Percentiles rank a stretch among this genome's conserved stretches.
These are phyloP conservation scores for Netelia melanura DNA, from an alignment of 2,888 invertebrate genomes.

Conservation along the genomic window DNA sequence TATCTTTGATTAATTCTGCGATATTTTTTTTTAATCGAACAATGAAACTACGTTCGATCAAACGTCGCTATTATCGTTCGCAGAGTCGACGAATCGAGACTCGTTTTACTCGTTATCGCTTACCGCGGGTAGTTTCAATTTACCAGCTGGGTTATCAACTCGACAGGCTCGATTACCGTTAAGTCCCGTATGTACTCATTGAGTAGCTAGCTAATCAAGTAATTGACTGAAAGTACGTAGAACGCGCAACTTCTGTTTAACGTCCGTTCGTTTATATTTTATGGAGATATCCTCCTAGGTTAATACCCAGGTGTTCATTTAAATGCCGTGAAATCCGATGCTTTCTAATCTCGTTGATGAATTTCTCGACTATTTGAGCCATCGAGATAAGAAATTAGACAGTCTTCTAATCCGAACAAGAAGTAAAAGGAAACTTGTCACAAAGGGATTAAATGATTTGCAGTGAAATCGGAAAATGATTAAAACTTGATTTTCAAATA, in stretches of 20 bases:
- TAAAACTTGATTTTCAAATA: no score
- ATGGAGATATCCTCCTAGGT: not conserved
- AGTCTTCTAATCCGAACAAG: no score
- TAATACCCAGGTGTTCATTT: not conserved
- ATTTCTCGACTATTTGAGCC: not conserved
- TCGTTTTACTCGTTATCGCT: not conserved
- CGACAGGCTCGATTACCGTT: constrained; percentile 36
- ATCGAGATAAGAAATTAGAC: no score
- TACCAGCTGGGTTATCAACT: constrained; percentile 34
- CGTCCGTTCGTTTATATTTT: not conserved
- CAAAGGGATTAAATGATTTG: no score
- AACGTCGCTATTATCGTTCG: not conserved
- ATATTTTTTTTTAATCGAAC: not conserved
- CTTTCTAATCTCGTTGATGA: constrained; percentile 20
- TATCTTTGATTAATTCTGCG: not conserved
- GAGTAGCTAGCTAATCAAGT: constrained; percentile 16
- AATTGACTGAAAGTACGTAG: constrained; percentile 26
- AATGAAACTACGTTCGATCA: constrained; percentile 2
- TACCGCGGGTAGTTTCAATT: constrained; percentile 41
- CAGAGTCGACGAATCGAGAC: not conserved
- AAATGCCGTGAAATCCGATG: constrained; percentile 26
- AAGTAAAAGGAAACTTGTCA: no score
- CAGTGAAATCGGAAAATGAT: no score
- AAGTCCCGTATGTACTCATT: constrained; percentile 7
- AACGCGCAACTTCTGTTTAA: not conserved